Evolutionary conservation across 2,113 vertebrate species (phyloP), one percentile per base, ranked within the genome.

Genomic region (Agapornis roseicollis): DNA sequence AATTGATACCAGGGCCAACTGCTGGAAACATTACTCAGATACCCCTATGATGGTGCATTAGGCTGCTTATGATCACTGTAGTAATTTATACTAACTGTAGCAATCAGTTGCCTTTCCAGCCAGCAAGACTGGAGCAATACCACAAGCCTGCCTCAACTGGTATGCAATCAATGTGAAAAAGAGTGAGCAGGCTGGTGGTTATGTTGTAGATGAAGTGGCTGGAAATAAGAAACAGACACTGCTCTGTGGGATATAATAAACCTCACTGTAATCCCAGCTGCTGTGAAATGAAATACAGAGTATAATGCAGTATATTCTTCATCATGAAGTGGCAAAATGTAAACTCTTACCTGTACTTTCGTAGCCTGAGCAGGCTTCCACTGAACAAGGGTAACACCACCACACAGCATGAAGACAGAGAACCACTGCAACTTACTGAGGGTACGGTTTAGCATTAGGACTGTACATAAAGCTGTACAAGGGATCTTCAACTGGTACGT

Each of bases 401-500:
- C 98, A 46, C 99, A 99, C 11, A 99, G 98, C 98, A 99, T 98
- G 95, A 99, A 99, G 76, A 99, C 98, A 2, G 99, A 99, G 93
- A 99, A 98, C 99, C 99, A 99, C 98, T 99, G 99, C 95, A 99
- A 88, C 80, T 98, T 98, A 89, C 97, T 99, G 7, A 99, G 99
- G 58, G 98, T 98, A 15, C 99, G 98, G 78, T 98, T 98, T 89
- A 99, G 98, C 99, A 99, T 99, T 44, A 99, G 92, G 49, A 99
- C 99, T 2, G 98, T 99, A 74, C 99, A 99, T 80, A 99, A 85
- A 23, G 99, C 99, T 18, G 99, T 99, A 90, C 99, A 99, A 2
- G 99, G 99, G 94, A 99, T 99, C 98, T 99, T 99, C 94, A 99
- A 84, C 94, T 99, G 99, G 93, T 99, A 99, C 0, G 99, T 99